Evolutionary conservation across 2,113 vertebrate genomes (phyloP).

Genomic region (Stomatorhinus ivindoensis): DNA sequence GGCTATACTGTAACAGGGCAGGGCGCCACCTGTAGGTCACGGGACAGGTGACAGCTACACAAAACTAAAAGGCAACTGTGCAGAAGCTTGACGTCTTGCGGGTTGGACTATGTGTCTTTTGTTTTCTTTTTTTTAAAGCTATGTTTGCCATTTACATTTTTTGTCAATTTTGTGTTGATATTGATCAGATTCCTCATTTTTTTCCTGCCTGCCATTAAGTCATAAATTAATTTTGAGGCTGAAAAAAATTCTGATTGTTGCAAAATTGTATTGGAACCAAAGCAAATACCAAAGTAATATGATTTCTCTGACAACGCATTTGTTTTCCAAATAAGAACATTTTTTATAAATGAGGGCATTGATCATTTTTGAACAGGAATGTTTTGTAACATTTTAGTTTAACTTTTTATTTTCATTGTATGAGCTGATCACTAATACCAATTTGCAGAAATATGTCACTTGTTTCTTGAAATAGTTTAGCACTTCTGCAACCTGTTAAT

Average conservation of each 20-base stretch:
- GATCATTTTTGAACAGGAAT: background rate
- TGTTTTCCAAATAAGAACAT: background rate
- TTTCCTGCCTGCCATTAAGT: background rate
- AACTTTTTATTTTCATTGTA: no score
- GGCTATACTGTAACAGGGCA: background rate
- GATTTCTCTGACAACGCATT: background rate
- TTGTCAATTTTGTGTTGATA: background rate
- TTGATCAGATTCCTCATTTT: background rate
- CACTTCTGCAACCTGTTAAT: background rate
- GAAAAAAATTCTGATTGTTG: background rate
- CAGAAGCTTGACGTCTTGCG: background rate
- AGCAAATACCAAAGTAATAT: slow-evolving; percentile 3
- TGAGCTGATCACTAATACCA: background rate
- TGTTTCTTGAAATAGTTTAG: background rate
- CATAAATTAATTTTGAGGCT: background rate
- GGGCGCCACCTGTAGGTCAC: background rate
- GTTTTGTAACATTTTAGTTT: background rate
- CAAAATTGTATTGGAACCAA: background rate
- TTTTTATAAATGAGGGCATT: background rate
- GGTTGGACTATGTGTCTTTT: background rate
- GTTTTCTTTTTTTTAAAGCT: background rate
- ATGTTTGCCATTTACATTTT: background rate
- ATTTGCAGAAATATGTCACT: background rate
- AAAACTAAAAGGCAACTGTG: background rate
- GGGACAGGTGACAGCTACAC: background rate